Percentiles rank a stretch among this genome's conserved stretches.
These are phyloP conservation scores for Chrysogorgia sp. DNA, from an alignment of 92 coral and sea anemone genomes.

Conservation along the genomic window DNA sequence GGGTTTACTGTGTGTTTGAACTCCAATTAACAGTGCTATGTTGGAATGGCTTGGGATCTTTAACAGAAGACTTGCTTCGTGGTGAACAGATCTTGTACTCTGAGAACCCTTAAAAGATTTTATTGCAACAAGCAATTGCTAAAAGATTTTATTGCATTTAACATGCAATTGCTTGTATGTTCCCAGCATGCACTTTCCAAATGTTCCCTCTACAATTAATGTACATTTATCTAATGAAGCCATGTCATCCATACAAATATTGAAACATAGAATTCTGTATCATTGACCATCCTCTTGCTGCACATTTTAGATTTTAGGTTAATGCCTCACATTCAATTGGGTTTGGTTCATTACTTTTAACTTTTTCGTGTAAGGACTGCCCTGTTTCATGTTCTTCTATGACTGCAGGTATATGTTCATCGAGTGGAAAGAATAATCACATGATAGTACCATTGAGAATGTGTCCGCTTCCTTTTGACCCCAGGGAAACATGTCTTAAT, in stretches of 20 bases:
- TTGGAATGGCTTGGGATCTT: constrained; percentile 54
- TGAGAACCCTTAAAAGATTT: constrained; percentile 43
- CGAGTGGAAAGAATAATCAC: background rate
- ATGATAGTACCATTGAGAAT: background rate
- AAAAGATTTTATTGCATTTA: constrained; percentile 56
- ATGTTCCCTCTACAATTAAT: constrained; percentile 65
- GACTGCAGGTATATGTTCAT: background rate
- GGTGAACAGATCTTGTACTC: constrained; percentile 27
- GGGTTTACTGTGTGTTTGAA: constrained; percentile 45
- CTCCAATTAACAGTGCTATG: constrained; percentile 59
- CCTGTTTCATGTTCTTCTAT: no score
- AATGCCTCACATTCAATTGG: background rate
- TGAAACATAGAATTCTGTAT: constrained; percentile 44
- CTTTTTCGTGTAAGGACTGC: no score
- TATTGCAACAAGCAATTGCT: constrained; percentile 48
- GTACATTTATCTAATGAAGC: constrained; percentile 22
- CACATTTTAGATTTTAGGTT: background rate
- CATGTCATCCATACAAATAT: constrained; percentile 46
- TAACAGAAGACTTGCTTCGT: constrained; percentile 51
- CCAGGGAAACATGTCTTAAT: background rate
- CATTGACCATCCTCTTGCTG: constrained; percentile 4
- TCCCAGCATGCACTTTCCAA: constrained; percentile 64
- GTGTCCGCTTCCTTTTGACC: background rate
- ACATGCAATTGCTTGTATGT: constrained; percentile 41
- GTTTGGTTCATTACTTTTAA: no score